Conservation (phyloP, 2,113 vertebrate genomes). For the Terrapene triunguis region DNA sequence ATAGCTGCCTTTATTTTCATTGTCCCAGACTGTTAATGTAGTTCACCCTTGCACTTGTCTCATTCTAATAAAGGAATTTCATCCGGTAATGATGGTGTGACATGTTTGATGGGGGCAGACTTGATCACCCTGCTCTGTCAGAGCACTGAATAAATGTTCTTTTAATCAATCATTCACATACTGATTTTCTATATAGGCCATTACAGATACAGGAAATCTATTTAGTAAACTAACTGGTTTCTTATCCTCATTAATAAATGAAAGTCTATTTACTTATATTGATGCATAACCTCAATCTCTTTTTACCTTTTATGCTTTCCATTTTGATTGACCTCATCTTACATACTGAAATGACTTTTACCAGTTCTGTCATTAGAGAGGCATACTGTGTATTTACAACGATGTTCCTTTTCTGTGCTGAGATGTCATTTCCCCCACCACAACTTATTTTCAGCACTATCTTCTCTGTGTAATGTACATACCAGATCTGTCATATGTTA, state of each 20-base stretch:
- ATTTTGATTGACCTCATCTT: conserved; percentile 31
- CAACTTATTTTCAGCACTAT: conserved; percentile 19
- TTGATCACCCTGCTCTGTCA: conserved; percentile 68
- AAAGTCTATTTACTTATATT: conserved; percentile 66
- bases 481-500: conserved; percentile 20
- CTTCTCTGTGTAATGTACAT: conserved; percentile 41
- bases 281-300: conserved; percentile 32
- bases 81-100: conserved; percentile 40
- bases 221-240: conserved; percentile 70
- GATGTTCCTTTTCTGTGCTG: conserved; percentile 29
- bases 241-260: conserved; percentile 74
- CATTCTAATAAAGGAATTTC: conserved; percentile 2
- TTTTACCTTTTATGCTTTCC: conserved; percentile 49
- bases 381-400: conserved; percentile 2
- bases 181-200: conserved; percentile 50
- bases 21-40: conserved; percentile 27
- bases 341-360: conserved; percentile 27
- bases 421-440: background rate
- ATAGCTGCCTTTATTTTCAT: conserved; percentile 50
- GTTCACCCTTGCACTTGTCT: conserved; percentile 37
- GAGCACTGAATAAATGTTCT: conserved; percentile 65
- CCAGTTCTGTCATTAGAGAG: background rate
- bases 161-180: conserved; percentile 67
- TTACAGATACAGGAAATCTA: conserved; percentile 44
- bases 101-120: conserved; percentile 54